Base-by-base conservation (phyloP, 2,888 invertebrate genomes). In the Unio pictorum region DNA sequence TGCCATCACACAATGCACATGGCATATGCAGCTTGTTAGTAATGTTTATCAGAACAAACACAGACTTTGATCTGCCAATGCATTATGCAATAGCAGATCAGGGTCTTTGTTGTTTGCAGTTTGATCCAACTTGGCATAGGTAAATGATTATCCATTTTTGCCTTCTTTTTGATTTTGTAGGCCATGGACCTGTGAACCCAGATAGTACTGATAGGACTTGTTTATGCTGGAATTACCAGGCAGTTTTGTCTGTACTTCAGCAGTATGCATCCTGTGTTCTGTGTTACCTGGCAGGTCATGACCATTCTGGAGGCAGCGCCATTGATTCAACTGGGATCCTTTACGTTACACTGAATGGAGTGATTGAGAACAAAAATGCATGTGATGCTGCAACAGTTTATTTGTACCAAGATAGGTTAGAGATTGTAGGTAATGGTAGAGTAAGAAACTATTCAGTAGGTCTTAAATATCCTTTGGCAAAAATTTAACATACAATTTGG, bases 271-370 rank as follows among this genome's bases (percentile, higher is more conserved):
- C 73, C 28, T 87, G 86, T 73, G 87, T 90, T 7, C 65, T 87
- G n/a, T 86, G 85, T 20, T 89, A 89, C 71, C 72, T 90, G 17
- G 80, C 84, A 58, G 91, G 91, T 2, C 91, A 91, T 74, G 86
- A 87, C 59, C 91, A 91, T 72, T 78, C 79, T 17, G 86, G 85
- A 18, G 87, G 87, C 5, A 81, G 84, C 75, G 83, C 82, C 23
- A 61, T 80, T 2, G 89, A 90, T 71, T 73, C 78, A 4, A 72
- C 83, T 55, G 89, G 88, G 6, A 85, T 90, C 45, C 85, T 86
- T 66, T 89, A 90, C 66, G 66, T 90, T 34, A 87, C 88, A 5
- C 78, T 89, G 54, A 84, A 86, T 18, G 90, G 87, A 20, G 84
- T 89, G 7, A 81, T 90, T 23, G 90, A 90, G 72, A 85, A 86